Evolutionary conservation across 2,113 vertebrate species (phyloP).

Genomic region (Catharus fuscescens): DNA sequence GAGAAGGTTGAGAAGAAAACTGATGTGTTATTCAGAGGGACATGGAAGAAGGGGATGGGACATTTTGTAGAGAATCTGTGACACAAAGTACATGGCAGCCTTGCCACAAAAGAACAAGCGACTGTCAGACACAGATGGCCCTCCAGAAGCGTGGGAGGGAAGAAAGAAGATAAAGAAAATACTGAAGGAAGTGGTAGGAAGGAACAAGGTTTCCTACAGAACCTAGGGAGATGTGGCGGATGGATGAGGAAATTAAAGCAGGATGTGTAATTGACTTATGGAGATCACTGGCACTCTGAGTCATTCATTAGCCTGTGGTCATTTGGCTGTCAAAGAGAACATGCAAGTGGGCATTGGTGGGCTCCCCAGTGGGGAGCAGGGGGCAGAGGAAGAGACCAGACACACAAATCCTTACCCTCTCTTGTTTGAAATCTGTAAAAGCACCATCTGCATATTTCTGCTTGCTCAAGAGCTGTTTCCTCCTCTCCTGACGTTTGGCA

Average conservation of each 20-base stretch:
- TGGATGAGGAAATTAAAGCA: conserved; percentile 65
- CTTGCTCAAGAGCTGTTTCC: conserved; percentile 90
- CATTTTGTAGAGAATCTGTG: background rate
- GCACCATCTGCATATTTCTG: conserved; percentile 84
- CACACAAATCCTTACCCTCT: conserved; percentile 84
- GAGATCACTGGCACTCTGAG: conserved; percentile 71
- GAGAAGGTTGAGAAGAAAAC: background rate
- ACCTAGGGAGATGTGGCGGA: conserved; percentile 16
- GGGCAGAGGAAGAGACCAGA: conserved; percentile 53
- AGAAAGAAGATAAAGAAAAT: conserved; percentile 44
- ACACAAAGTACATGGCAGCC: conserved; percentile 26
- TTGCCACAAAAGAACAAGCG: conserved; percentile 30
- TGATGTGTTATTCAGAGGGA: background rate
- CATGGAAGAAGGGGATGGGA: background rate
- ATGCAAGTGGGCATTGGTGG: conserved; percentile 69
- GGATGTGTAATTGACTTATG: conserved; percentile 72
- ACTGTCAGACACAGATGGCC: conserved; percentile 39
- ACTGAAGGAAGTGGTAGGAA: conserved; percentile 31
- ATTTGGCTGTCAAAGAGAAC: conserved; percentile 72
- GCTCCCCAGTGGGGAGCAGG: background rate
- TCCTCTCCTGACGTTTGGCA: conserved; percentile 89
- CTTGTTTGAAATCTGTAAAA: conserved; percentile 84
- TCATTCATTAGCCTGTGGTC: conserved; percentile 69
- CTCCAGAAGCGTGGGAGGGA: conserved; percentile 51
- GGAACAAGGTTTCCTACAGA: background rate